A percentile compares a stretch with the other conserved stretches of the same genome.
Evolutionary conservation across 2,888 invertebrate genomes (phyloP).

Genomic region (Orthosia cruda): DNA sequence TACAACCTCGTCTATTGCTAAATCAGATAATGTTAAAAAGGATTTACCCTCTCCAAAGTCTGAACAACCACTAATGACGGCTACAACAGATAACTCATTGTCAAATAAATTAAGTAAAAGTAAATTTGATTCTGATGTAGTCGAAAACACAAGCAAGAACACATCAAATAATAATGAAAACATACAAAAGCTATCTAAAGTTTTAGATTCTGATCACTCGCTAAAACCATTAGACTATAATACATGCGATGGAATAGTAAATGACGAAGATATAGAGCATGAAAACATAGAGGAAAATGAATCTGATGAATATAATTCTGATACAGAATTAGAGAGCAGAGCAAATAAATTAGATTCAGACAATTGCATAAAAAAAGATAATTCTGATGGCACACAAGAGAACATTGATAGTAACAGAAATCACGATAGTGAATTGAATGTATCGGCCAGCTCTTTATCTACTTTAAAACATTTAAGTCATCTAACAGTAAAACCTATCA

Average conservation of each 20-base stretch:
- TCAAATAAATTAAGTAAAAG: slow-evolving; percentile 42
- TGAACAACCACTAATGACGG: slow-evolving; percentile 8
- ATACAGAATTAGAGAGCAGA: slow-evolving; percentile 36
- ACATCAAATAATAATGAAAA: slow-evolving; percentile 14
- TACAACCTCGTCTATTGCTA: background rate
- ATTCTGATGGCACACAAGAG: slow-evolving; percentile 15
- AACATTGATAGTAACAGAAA: slow-evolving; percentile 27
- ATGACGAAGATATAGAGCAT: background rate
- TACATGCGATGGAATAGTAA: slow-evolving; percentile 11
- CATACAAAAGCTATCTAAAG: slow-evolving; percentile 4
- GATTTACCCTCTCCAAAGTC: slow-evolving; percentile 18
- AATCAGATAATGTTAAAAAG: slow-evolving; percentile 29
- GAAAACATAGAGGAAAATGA: slow-evolving; percentile 24
- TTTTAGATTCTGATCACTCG: slow-evolving; percentile 2
- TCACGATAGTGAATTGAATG: slow-evolving; percentile 5
- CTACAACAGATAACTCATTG: slow-evolving; percentile 2
- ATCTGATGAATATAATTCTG: slow-evolving; percentile 30
- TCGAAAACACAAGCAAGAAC: slow-evolving; percentile 13
- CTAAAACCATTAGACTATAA: slow-evolving; percentile 17
- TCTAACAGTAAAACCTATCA: slow-evolving; percentile 81
- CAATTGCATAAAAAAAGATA: slow-evolving; percentile 17
- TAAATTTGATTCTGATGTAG: slow-evolving; percentile 23
- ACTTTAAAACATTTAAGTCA: slow-evolving; percentile 82
- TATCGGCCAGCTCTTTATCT: slow-evolving; percentile 69
- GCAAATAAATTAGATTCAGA: slow-evolving; percentile 21